Conservation (phyloP, 2,797 vertebrate genomes). For the Phrynocephalus guinanensis region DNA sequence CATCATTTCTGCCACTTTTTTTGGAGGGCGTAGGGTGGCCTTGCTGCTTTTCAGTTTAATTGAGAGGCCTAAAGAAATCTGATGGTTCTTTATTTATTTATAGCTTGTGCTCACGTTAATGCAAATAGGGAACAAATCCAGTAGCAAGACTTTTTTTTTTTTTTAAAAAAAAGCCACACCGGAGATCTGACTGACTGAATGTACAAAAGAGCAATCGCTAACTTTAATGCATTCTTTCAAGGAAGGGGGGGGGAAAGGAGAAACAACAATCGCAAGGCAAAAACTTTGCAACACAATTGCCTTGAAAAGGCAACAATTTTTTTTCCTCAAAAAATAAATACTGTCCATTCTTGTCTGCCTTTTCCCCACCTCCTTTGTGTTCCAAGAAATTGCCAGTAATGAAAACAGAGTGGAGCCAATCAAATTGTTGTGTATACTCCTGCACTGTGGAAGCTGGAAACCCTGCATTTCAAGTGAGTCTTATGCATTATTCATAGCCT, state of each 20-base stretch:
- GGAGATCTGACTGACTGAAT: slow-evolving; percentile 67
- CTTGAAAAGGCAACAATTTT: slow-evolving; percentile 74
- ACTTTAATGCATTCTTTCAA: slow-evolving; percentile 60
- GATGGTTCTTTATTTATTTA: slow-evolving; percentile 61
- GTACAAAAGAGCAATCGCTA: slow-evolving; percentile 65
- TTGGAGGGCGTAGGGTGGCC: slow-evolving; percentile 14
- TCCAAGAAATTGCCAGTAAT: slow-evolving; percentile 77
- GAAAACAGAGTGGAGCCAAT: slow-evolving; percentile 78
- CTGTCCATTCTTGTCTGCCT: slow-evolving; percentile 74
- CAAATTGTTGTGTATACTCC: slow-evolving; percentile 73
- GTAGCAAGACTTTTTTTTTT: slow-evolving; percentile 36
- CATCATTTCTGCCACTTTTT: slow-evolving; percentile 36
- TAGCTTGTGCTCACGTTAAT: slow-evolving; percentile 55
- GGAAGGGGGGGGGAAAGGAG: slow-evolving; percentile 27
- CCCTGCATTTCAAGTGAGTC: slow-evolving; percentile 72
- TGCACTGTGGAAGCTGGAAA: slow-evolving; percentile 71
- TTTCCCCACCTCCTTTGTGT: slow-evolving; percentile 72
- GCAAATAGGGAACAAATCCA: slow-evolving; percentile 65
- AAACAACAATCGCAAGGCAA: slow-evolving; percentile 68
- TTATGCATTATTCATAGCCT: slow-evolving; percentile 76
- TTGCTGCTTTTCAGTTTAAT: slow-evolving; percentile 58
- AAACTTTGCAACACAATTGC: slow-evolving; percentile 73
- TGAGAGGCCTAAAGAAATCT: slow-evolving; percentile 57
- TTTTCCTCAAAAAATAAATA: slow-evolving; percentile 74
- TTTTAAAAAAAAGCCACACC: slow-evolving; percentile 50